Evolutionary conservation across 2,888 invertebrate genomes (phyloP), one percentile per base, ranked within the genome.

Genomic region (Gisinianus flammeolus): DNA sequence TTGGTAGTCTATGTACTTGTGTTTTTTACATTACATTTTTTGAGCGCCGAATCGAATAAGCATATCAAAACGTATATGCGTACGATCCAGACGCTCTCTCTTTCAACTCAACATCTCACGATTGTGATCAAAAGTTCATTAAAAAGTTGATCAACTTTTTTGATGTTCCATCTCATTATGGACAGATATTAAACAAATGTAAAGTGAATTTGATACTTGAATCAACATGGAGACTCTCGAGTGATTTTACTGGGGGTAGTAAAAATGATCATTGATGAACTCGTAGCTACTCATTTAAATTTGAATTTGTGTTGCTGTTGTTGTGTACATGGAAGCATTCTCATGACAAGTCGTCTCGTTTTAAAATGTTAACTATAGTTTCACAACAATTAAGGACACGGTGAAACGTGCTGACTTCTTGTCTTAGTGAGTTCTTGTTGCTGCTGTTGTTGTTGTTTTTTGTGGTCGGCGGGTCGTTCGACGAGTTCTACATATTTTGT

Each of bases 131-230:
- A 64, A 54, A 12, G 70, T 28, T 54, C 54, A 54, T 70, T 70
- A 70, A 70, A 70, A 70, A 22, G 10, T 44, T 44, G 69, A 69
- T 24, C 52, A 52, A 70, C 16, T 54, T 70, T 26, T 54, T 35
- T 8, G 54, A 69, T 69, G 70, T 70, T 70, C 70, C 54, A 70
- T 0, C 70, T 70, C 70, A 70, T 70, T 70, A 70, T 70, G 31
- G 70, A 70, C 52, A 28, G 31, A 19, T 31, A 67, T 67, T 67
- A 67, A 67, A 67, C 28, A 6, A n/a, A 8, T 44, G 16, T 16
- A 44, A 10, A 44, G 8, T 44, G 52, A 16, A 44, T 44, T n/a
- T n/a, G n/a, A n/a, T n/a, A n/a, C n/a, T n/a, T n/a, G n/a, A n/a
- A n/a, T n/a, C n/a, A n/a, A n/a, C n/a, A n/a, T n/a, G n/a, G n/a